Base-by-base conservation (phyloP, 2,113 vertebrate genomes). In the Lasiurus cinereus region DNA sequence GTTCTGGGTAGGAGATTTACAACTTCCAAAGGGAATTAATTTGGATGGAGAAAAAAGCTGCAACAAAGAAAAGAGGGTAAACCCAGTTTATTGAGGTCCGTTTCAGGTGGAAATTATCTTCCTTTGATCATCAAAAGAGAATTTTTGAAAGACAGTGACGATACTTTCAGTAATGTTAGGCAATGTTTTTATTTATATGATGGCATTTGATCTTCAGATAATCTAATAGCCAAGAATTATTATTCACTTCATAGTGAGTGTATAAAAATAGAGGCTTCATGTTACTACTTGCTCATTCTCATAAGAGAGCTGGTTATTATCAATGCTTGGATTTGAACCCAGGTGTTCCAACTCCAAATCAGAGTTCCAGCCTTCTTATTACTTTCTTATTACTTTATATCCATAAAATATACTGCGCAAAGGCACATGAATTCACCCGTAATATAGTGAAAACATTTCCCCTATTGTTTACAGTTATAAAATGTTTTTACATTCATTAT, bases 111-210 rank as follows among this genome's bases (percentile, higher is more conserved):
- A 78, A 85, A 77, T 82, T 48, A 52, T 62, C 46, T 52, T 64
- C 29, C 24, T 76, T 31, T 91, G 67, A 82, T 94, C 9, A 70
- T 27, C 6, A 64, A 76, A 91, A 66, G 50, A 73, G 22, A 39
- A 70, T 56, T 94, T 96, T 90, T 87, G 66, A 90, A 82, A 74
- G 31, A 66, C 54, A 92, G 48, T 83, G 39, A 86, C 66, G 74
- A 22, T 83, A 69, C 8, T 83, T 79, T 80, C 29, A 52, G 52
- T 62, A 46, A 73, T 39, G n/a, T 52, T 79, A 64, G 31, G 48
- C 10, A 66, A 9, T 56, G 24, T 69, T 87, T 95, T 64, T 76
- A 80, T 67, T 48, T 39, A 62, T 50, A 19, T 56, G 21, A 54
- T n/a, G 15, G 70, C 11, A 78, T 79, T 87, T 74, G 27, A 52